A percentile compares a stretch with the other conserved stretches of the same genome.
phyloP scores from a whole-genome alignment of 2,888 invertebrate genomes.

The Galerucella pusilla region DNA sequence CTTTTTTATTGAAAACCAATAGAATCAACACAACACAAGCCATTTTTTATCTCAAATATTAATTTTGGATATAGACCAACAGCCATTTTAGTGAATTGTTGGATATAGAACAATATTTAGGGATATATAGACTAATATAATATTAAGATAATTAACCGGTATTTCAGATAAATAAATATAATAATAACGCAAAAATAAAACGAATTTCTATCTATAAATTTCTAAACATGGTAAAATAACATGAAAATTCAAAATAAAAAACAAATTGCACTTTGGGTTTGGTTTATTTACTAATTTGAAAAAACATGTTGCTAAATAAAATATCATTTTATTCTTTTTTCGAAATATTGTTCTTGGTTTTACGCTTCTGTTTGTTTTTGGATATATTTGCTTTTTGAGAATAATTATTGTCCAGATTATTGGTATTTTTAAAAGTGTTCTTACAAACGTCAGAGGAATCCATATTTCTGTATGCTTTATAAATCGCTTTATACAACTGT shows the following conservation, averaged over 20 bases:
- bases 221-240: background rate
- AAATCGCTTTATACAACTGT: too few species aligned
- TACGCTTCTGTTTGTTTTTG: background rate
- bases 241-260: constrained; percentile 4
- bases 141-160: too few species aligned
- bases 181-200: constrained; percentile 1
- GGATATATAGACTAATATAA: too few species aligned
- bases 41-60: background rate
- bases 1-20: background rate
- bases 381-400: background rate
- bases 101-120: constrained; percentile 1
- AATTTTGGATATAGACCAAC: constrained; percentile 3
- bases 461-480: too few species aligned
- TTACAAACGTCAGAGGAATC: too few species aligned
- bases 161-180: background rate
- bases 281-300: background rate
- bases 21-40: constrained; percentile 1
- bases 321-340: background rate
- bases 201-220: background rate
- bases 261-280: background rate
- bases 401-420: background rate
- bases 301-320: background rate
- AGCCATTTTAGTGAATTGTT: background rate
- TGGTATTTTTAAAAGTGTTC: too few species aligned
- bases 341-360: background rate